Conservation (phyloP, 2,888 invertebrate genomes). For the Nudaria mundana region DNA sequence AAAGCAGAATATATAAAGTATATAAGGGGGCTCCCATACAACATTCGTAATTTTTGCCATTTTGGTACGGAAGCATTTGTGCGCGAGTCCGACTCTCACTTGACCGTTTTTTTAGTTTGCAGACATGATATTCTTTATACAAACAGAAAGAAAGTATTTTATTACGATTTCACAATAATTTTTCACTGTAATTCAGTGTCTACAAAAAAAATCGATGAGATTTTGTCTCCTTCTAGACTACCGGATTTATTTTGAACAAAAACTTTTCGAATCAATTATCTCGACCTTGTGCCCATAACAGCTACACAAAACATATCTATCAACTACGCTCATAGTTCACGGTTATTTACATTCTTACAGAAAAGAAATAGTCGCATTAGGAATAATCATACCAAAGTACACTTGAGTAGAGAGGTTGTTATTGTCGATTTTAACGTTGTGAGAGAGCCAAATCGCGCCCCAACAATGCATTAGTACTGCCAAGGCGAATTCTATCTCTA, state of each 20-base stretch:
- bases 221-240: not conserved
- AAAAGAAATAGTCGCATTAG: conserved; percentile 26
- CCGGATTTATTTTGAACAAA: not conserved
- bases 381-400: conserved; percentile 29
- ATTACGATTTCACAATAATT: too few relatives aligned
- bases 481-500: conserved; percentile 71
- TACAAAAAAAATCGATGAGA: too few relatives aligned
- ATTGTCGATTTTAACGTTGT: conserved; percentile 48
- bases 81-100: too few relatives aligned
- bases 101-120: too few relatives aligned
- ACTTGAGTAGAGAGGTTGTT: conserved; percentile 32
- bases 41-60: too few relatives aligned
- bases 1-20: too few relatives aligned
- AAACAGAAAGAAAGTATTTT: too few relatives aligned
- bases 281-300: conserved; percentile 19
- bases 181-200: too few relatives aligned
- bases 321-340: conserved; percentile 19
- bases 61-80: too few relatives aligned
- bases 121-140: too few relatives aligned
- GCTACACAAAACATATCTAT: conserved; percentile 15
- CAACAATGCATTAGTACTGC: conserved; percentile 60
- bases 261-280: conserved; percentile 4
- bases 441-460: conserved; percentile 62
- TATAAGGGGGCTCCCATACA: too few relatives aligned
- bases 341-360: conserved; percentile 15